Evolutionary conservation across 1,140 invertebrate species (phyloP).

Genomic region (Drosophila orena): DNA sequence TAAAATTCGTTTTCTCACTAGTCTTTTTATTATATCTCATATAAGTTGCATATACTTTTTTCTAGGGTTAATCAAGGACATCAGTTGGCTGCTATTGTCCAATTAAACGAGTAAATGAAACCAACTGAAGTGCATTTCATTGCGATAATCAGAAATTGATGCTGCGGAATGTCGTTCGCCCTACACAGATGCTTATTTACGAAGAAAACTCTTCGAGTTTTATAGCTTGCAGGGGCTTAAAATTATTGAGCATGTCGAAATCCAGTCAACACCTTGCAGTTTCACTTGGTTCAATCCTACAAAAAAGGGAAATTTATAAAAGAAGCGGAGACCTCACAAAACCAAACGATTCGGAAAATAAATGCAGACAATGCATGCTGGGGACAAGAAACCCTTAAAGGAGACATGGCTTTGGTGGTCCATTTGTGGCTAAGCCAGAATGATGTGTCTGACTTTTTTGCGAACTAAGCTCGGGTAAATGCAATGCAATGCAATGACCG

Average conservation of each 20-base stretch:
- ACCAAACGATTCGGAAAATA: slow-evolving; percentile 72
- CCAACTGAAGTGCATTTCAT: slow-evolving; percentile 49
- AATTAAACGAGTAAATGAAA: slow-evolving; percentile 51
- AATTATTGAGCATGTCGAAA: slow-evolving; percentile 2
- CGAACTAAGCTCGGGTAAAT: slow-evolving; percentile 14
- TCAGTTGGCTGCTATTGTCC: slow-evolving; percentile 13
- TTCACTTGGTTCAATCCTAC: slow-evolving; percentile 8
- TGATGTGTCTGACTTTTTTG: slow-evolving; percentile 75
- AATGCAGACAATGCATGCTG: slow-evolving; percentile 65
- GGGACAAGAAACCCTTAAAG: slow-evolving; percentile 5
- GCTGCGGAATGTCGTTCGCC: slow-evolving; percentile 48
- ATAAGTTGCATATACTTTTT: not conserved
- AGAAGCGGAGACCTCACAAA: slow-evolving; percentile 36
- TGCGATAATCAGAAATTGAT: slow-evolving; percentile 34
- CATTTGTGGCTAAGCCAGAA: slow-evolving; percentile 73
- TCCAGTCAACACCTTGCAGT: not conserved
- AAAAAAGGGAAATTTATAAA: slow-evolving; percentile 3
- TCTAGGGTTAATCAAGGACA: slow-evolving; percentile 3
- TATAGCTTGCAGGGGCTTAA: not conserved
- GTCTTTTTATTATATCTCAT: no score
- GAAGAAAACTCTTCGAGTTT: slow-evolving; percentile 26
- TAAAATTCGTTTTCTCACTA: no score
- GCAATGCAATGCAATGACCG: slow-evolving; percentile 75
- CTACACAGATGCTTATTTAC: slow-evolving; percentile 4
- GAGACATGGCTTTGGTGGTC: slow-evolving; percentile 44